These are phyloP conservation scores for Siniperca knerii DNA, from an alignment of 2,113 vertebrate genomes.

Conservation along the genomic window DNA sequence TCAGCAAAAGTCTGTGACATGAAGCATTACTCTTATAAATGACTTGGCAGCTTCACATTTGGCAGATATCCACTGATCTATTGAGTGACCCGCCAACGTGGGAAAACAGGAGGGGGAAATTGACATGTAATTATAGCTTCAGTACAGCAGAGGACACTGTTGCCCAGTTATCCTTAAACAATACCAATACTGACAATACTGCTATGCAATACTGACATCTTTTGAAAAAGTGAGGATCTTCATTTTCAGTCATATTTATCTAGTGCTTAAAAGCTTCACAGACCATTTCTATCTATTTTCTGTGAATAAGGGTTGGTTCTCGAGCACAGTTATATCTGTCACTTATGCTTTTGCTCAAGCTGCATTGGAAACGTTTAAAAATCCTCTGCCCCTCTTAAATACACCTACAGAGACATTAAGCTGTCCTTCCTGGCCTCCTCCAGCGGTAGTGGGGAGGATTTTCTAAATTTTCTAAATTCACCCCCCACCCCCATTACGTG, in stretches of 20 bases:
- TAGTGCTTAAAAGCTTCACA: neutral
- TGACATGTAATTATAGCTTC: neutral
- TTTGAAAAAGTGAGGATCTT: neutral
- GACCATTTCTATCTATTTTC: neutral
- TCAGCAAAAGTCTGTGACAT: neutral
- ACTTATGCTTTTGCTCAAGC: neutral
- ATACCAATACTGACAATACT: neutral
- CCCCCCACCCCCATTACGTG: neutral
- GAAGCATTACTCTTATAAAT: neutral
- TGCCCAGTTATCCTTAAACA: slow-evolving; percentile 1
- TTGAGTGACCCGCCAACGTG: neutral
- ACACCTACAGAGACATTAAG: neutral
- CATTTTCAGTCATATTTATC: neutral
- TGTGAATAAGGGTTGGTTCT: too few relatives aligned
- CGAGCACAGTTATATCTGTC: neutral
- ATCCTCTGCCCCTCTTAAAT: neutral
- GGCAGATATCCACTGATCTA: neutral
- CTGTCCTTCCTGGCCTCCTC: neutral
- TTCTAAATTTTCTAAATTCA: slow-evolving; percentile 69
- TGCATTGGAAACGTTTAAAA: neutral
- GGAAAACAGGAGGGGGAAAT: fast-evolving
- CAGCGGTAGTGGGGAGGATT: neutral
- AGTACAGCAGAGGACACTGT: slow-evolving; percentile 51
- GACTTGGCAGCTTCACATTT: neutral
- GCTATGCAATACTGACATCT: neutral